Evolutionary conservation across 2,797 vertebrate species (phyloP).

Genomic region (Chelmon rostratus): DNA sequence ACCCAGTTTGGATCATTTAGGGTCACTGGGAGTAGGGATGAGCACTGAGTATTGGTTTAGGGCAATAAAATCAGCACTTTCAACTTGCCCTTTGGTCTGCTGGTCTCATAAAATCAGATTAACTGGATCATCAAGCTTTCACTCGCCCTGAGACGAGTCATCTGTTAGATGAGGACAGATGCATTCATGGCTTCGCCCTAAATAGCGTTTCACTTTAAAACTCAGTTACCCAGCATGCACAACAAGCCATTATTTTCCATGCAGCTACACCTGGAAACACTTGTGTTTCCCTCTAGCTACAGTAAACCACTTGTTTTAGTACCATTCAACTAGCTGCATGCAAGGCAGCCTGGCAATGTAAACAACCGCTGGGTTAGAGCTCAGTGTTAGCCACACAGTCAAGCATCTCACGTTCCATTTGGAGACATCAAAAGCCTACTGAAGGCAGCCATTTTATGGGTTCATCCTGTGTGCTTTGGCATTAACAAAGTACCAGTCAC

Average conservation of each 20-base stretch:
- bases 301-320: slow-evolving; percentile 68
- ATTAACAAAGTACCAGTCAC: slow-evolving; percentile 71
- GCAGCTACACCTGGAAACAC: slow-evolving; percentile 72
- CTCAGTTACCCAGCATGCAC: slow-evolving; percentile 78
- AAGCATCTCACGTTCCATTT: slow-evolving; percentile 76
- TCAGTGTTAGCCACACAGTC: slow-evolving; percentile 76
- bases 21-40: not conserved
- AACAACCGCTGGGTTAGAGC: slow-evolving; percentile 72
- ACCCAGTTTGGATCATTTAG: not conserved
- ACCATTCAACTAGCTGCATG: slow-evolving; percentile 74
- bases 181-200: slow-evolving; percentile 4
- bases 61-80: slow-evolving; percentile 4
- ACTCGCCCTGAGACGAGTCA: not conserved
- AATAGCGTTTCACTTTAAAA: slow-evolving; percentile 36
- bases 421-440: slow-evolving; percentile 73
- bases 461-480: slow-evolving; percentile 77
- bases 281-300: slow-evolving; percentile 40
- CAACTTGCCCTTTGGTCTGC: not conserved
- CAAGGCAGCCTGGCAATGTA: slow-evolving; percentile 68
- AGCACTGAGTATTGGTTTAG: not conserved
- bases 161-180: slow-evolving; percentile 12
- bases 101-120: slow-evolving; percentile 19
- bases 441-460: slow-evolving; percentile 75
- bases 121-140: slow-evolving; percentile 9
- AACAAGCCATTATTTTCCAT: slow-evolving; percentile 72